Percentiles rank a stretch among this genome's conserved stretches.
Conservation (phyloP, 2,797 vertebrate species). For the Macrochelys suwanniensis region DNA sequence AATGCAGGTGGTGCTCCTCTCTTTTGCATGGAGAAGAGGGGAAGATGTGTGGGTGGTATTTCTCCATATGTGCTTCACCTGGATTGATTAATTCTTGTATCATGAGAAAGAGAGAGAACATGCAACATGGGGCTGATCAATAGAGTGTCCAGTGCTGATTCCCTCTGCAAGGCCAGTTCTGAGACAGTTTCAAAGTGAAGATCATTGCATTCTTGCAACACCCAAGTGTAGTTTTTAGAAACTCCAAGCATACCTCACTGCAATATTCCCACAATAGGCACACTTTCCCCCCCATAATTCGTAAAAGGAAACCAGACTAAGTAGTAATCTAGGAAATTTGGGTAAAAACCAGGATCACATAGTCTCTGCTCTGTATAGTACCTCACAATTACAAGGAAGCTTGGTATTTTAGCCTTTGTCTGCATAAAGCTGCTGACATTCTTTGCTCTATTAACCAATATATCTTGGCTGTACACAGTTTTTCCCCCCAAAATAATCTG, state of each 20-base stretch:
- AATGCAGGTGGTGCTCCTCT: rapidly evolving
- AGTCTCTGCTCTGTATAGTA: not conserved
- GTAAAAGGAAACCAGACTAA: not conserved
- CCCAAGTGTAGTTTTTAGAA: not conserved
- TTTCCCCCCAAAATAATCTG: not conserved
- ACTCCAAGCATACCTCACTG: not conserved
- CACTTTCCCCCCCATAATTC: not conserved
- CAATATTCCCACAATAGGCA: not conserved
- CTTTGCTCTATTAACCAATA: not conserved
- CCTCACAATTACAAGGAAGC: not conserved
- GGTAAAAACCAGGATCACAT: not conserved
- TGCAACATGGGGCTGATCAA: not conserved
- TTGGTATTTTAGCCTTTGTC: not conserved
- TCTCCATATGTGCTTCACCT: not conserved
- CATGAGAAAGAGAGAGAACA: not conserved
- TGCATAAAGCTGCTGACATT: not conserved
- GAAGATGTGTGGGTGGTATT: not conserved
- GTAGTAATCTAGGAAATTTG: not conserved
- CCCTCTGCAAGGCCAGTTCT: not conserved
- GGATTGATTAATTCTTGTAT: not conserved
- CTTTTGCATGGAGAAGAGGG: not conserved
- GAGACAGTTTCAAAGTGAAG: not conserved
- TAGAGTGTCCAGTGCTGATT: not conserved
- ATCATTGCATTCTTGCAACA: not conserved
- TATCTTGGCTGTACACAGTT: not conserved